These are phyloP conservation scores for Myotis planiceps DNA, from an alignment of 2,797 vertebrate genomes.

Conservation along the genomic window DNA sequence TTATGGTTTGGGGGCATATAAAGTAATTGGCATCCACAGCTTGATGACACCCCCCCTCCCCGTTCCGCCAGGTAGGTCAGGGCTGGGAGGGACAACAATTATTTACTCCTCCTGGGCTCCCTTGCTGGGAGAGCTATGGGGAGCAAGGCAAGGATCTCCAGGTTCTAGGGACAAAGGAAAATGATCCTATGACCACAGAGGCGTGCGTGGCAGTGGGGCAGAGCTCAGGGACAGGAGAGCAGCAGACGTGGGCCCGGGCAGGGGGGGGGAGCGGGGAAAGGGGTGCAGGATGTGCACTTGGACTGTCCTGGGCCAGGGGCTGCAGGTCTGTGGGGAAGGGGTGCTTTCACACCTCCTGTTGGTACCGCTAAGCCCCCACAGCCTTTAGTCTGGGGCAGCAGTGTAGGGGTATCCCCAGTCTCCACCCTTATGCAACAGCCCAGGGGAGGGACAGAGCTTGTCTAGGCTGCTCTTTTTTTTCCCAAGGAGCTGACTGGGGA, in stretches of 20 bases:
- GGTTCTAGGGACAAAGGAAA: slow-evolving; percentile 63
- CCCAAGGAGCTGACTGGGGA: not conserved
- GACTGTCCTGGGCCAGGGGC: not conserved
- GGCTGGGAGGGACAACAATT: slow-evolving; percentile 83
- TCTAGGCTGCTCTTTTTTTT: not conserved
- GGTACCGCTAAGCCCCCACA: too few species aligned
- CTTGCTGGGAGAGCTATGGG: slow-evolving; percentile 82
- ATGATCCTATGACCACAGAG: not conserved
- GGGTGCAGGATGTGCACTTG: accelerated
- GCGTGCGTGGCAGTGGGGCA: accelerated
- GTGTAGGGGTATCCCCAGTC: too few species aligned
- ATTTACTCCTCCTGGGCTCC: slow-evolving; percentile 82
- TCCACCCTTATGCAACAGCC: not conserved
- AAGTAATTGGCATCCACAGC: slow-evolving; percentile 83
- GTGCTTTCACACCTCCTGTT: too few species aligned
- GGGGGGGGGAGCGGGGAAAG: accelerated
- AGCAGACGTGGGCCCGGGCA: not conserved
- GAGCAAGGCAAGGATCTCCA: slow-evolving; percentile 14
- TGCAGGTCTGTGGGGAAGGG: not conserved
- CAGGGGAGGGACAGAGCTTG: not conserved
- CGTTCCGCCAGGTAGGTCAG: slow-evolving; percentile 78
- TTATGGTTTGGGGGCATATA: slow-evolving; percentile 41
- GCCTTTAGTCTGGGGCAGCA: not conserved
- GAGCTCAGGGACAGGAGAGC: not conserved
- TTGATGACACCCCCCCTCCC: slow-evolving; percentile 67